Base-by-base conservation (phyloP, 2,113 vertebrate species). In the Dunckerocampus dactyliophorus region DNA sequence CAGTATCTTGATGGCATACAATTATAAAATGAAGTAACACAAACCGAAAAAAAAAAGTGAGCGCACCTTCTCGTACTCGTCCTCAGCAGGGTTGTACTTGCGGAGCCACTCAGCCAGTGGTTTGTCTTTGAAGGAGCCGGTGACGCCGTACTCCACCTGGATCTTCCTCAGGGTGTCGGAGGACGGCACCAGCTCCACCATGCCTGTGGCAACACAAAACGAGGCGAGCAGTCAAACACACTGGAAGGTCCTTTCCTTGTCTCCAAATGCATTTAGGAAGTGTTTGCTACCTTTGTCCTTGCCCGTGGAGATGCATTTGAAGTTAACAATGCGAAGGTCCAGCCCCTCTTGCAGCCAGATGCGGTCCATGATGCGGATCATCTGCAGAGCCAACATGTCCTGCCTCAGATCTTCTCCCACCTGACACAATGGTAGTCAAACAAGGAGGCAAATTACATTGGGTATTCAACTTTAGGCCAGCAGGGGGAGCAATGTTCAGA, bases 361-460 rank as follows among this genome's bases (percentile, higher is more conserved):
- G 69, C 97, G 95, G 84, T 99, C 97, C 97, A 99, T 99, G 58
- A 99, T 95, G 63, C 94, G 96, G 84, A 99, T 98, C 95, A 99
- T 96, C 84, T 99, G 97, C 45, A 99, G 92, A 47, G 97, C 95
- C 80, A 99, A 75, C 97, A 99, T 99, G 87, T 99, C 97, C 88
- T 99, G 97, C 34, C 97, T 91, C 75, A 99, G 85, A 86, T 99
- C 96, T 80, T 99, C 97, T 59, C 97, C 97, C 59, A 98, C 95
- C 97, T 99, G 74, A 50, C 8, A 2, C 15, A 51, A 19, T 51
- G 10, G 34, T 24, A 64, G 4, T 68, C 17, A 65, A 42, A 56
- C 16, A 34, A 0, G 51, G 3, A 21, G 10, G 61, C 7, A 13
- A 21, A 48, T 48, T 11, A 75, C 10, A 52, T 45, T 20, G 49